Conservation (phyloP, 2,113 vertebrate species). For the Scopus umbretta region DNA sequence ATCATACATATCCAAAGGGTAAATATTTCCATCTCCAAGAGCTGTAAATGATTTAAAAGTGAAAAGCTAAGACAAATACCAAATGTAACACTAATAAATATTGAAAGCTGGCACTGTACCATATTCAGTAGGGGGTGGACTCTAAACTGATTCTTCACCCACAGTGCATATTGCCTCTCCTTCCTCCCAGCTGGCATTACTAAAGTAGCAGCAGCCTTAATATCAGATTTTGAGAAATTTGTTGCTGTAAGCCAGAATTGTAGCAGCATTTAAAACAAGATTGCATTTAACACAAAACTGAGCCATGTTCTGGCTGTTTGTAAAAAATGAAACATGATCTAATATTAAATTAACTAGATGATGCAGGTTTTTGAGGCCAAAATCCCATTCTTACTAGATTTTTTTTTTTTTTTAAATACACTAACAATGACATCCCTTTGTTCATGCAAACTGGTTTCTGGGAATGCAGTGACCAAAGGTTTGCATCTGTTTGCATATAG, state of each 20-base stretch:
- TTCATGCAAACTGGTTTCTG: background rate
- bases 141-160: background rate
- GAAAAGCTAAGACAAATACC: background rate
- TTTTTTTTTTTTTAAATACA: too few species aligned
- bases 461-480: background rate
- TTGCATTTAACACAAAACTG: background rate
- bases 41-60: background rate
- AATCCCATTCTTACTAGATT: background rate
- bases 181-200: background rate
- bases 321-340: background rate
- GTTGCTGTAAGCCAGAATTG: background rate
- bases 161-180: background rate
- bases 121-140: background rate
- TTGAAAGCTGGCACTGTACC: background rate
- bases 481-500: background rate
- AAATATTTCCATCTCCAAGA: background rate
- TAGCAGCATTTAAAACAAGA: background rate
- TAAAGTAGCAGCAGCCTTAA: background rate
- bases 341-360: constrained; percentile 14
- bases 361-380: constrained; percentile 6
- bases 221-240: background rate
- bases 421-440: background rate
- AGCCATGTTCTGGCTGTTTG: background rate
- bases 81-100: background rate
- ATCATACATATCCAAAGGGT: background rate